Percentiles rank a stretch among this genome's conserved stretches.
Conservation (phyloP, 2,888 invertebrate genomes). For the Philonicus albiceps region DNA sequence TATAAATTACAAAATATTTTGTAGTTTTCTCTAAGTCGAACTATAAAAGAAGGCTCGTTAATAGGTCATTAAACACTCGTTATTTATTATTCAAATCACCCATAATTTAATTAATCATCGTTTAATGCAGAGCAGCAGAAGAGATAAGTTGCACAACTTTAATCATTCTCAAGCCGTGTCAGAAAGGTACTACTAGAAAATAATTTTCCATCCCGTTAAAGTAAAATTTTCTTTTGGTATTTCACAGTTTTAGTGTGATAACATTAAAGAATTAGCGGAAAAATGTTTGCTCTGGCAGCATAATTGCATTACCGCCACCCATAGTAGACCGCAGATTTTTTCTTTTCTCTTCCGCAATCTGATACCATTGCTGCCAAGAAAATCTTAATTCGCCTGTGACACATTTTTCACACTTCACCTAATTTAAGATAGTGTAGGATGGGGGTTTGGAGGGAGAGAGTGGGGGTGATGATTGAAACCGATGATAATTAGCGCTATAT, state of each 20-base stretch:
- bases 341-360: slow-evolving; percentile 43
- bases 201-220: not conserved
- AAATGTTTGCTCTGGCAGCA: slow-evolving; percentile 16
- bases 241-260: not conserved
- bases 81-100: not conserved
- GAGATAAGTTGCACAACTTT: not conserved
- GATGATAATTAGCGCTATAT: not conserved
- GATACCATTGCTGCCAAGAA: slow-evolving; percentile 35
- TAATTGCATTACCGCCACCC: slow-evolving; percentile 43
- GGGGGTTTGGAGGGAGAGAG: no score
- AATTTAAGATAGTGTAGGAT: not conserved
- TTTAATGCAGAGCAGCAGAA: slow-evolving; percentile 1
- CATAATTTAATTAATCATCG: slow-evolving; percentile 18
- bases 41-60: not conserved
- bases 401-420: slow-evolving; percentile 26
- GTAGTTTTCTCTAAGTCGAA: no score
- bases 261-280: not conserved
- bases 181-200: not conserved
- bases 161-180: not conserved
- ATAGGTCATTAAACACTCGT: not conserved
- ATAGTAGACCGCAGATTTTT: slow-evolving; percentile 33
- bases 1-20: no score
- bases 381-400: slow-evolving; percentile 17
- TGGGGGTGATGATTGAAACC: not conserved
- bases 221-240: not conserved